These are phyloP conservation scores for Cetonia aurata DNA, from an alignment of 2,888 invertebrate species.

Conservation along the genomic window DNA sequence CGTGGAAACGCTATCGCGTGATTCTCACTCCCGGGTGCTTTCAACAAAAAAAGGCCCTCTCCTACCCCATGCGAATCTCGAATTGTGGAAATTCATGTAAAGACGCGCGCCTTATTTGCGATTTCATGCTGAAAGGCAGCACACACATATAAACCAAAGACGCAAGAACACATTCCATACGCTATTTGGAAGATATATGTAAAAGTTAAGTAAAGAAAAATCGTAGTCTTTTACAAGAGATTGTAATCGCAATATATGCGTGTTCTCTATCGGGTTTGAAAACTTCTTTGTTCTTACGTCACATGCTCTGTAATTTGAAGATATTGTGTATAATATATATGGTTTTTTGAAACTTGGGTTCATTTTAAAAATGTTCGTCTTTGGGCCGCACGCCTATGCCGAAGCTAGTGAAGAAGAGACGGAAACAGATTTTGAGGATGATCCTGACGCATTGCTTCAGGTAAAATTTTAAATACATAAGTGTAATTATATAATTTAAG, in stretches of 20 bases:
- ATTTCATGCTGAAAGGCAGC: not conserved
- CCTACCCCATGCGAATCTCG: conserved; percentile 37
- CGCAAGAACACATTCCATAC: not conserved
- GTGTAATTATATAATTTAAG: not conserved
- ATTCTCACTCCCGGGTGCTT: conserved; percentile 45
- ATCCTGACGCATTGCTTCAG: conserved; percentile 58
- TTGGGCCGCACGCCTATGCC: conserved; percentile 55
- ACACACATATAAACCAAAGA: conserved; percentile 20
- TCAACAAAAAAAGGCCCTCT: conserved; percentile 21
- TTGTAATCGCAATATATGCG: conserved; percentile 9
- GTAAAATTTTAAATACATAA: conserved; percentile 50
- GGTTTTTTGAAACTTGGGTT: not conserved
- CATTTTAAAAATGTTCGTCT: conserved; percentile 59
- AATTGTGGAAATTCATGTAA: conserved; percentile 33
- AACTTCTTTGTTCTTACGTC: not conserved
- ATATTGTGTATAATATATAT: not conserved
- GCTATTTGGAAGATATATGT: not conserved
- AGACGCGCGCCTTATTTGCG: conserved; percentile 16
- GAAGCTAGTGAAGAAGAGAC: conserved; percentile 56
- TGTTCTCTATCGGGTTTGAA: not conserved
- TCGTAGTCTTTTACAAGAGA: not conserved
- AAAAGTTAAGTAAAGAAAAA: conserved; percentile 4
- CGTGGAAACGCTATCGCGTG: conserved; percentile 54
- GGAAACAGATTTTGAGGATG: conserved; percentile 56
- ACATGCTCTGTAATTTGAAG: not conserved